Base-by-base conservation (phyloP, 2,888 invertebrate species). In the Perizoma affinitatum region DNA sequence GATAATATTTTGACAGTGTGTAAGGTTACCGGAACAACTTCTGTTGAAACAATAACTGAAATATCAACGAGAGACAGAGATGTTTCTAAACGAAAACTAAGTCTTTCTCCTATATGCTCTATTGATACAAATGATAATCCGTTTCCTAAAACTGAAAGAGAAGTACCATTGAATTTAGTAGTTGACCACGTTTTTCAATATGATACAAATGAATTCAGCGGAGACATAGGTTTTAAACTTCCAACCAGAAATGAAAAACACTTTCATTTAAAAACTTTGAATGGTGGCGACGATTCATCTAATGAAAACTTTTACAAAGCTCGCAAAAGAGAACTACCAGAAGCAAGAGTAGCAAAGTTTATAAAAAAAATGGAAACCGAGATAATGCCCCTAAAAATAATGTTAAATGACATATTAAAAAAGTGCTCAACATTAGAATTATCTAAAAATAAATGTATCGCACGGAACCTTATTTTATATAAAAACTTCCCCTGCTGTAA, bases 331-430 rank as follows among this genome's bases (percentile, higher is more conserved):
- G 69, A 72, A 63, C 66, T 76, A 33, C 84, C 84, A n/a, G 79
- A 84, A 74, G 66, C 74, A 48, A 78, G 84, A 70, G 75, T 89
- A 9, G 78, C 82, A 3, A 66, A 84, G 51, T 85, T 81, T 63
- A 58, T 82, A 11, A 73, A 76, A 69, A 70, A 74, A 9, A 80
- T 91, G 71, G 81, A 89, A 75, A 79, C 71, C 42, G 88, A 88
- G 75, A 79, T 90, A 55, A 67, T 78, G 61, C 91, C 91, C 1
- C 63, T 91, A 38, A 85, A 84, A 75, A 59, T 76, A 35, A 74
- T 80, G 72, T 71, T 90, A 4, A 75, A 83, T 61, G 82, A 88
- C 58, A 81, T 90, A 59, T 63, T 84, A 51, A 61, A 54, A 9
- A 87, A 88, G 74, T 90, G 85, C 68, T 65, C 73, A 6, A 65